Evolutionary conservation across 2,113 vertebrate species (phyloP), one percentile per base, ranked within the genome.

Genomic region (Phyllostomus discolor): DNA sequence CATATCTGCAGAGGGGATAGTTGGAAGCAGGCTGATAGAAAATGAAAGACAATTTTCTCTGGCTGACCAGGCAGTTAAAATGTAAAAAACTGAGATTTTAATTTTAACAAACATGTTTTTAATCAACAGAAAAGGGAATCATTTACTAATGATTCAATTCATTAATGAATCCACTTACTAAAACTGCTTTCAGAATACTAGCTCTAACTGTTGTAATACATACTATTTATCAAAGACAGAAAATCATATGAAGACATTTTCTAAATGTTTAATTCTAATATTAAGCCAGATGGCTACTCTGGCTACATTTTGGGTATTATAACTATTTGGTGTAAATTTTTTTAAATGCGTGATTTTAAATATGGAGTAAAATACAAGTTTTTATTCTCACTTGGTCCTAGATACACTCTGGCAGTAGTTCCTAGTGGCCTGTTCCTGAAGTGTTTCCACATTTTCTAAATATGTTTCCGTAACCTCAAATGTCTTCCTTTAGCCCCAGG

Each of bases 91-190:
- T 38, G 22, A 92, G 7, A 38, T 79, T 26, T 94, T 38, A 69
- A 46, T 87, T 91, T 95, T 59, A 79, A 85, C 15, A 80, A 81
- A 79, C 19, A 57, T 11, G 46, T 31, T 24, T 94, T 82, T 86
- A 95, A 79, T 70, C 64, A 72, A 57, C 19, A 93, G 48, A 75
- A n/a, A 50, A 59, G 3, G 5, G 9, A 24, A 57, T 57, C 7
- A 91, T 69, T 91, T 91, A 52, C 69, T 88, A 92, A 66, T 82
- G 19, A 81, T 66, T 96, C 50, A 54, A 22, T 86, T 62, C 88
- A 33, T 82, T 75, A 86, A 59, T 72, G 41, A 94, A 16, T 94
- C 28, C 62, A 67, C 81, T 95, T 86, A 84, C 79, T 83, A 91
- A 66, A 88, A 73, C 62, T 80, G 7, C 78, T 93, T 88, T 96